These are phyloP conservation scores for Ceyx erithaca DNA, from an alignment of 2,797 vertebrate species.

Conservation along the genomic window DNA sequence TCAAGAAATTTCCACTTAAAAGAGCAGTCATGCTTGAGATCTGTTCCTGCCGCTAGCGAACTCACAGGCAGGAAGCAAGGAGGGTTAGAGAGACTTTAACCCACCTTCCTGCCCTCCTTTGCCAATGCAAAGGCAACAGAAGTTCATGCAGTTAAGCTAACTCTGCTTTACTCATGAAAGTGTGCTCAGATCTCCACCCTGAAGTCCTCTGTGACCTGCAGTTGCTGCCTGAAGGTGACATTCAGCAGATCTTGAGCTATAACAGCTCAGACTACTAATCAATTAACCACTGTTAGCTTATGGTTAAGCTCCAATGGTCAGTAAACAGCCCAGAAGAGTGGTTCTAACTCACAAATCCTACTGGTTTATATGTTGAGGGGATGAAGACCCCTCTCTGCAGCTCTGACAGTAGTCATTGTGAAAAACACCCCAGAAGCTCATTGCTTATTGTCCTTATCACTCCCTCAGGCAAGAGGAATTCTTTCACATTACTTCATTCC, in stretches of 20 bases:
- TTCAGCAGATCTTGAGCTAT: not conserved
- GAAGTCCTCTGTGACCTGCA: not conserved
- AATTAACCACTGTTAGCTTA: not conserved
- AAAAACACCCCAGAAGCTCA: not conserved
- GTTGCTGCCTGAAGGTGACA: not conserved
- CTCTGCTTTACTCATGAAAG: not conserved
- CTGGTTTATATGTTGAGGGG: not conserved
- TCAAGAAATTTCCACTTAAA: conserved; percentile 28
- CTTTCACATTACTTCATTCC: not conserved
- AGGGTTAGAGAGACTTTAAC: not conserved
- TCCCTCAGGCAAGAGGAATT: not conserved
- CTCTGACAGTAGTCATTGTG: not conserved
- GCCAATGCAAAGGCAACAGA: not conserved
- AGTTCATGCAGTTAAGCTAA: not conserved
- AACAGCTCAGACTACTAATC: not conserved
- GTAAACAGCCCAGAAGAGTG: not conserved
- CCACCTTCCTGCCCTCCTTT: not conserved
- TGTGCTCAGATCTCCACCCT: not conserved
- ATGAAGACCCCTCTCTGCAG: not conserved
- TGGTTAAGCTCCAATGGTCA: not conserved
- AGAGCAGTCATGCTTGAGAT: not conserved
- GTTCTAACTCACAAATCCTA: not conserved
- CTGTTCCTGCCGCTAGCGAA: not conserved
- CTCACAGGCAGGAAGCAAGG: not conserved
- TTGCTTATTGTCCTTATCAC: not conserved